Evolutionary conservation across 2,888 invertebrate genomes (phyloP).

Genomic region (Frankliniella fusca): DNA sequence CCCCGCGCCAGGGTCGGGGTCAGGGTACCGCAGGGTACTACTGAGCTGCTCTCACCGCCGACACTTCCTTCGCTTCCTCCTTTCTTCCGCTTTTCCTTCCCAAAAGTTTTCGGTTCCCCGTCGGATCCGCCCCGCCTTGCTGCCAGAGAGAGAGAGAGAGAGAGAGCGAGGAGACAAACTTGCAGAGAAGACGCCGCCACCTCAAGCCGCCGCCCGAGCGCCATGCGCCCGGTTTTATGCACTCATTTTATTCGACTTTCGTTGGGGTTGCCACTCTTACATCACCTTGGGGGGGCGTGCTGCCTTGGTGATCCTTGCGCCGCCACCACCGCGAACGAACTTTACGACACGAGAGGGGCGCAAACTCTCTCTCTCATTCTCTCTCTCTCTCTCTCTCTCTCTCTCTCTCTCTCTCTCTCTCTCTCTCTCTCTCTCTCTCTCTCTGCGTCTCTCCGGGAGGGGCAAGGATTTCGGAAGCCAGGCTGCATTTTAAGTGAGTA

Average conservation of each 20-base stretch:
- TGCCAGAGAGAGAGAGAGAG: background rate
- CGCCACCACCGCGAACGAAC: background rate
- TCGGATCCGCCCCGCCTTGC: too few relatives aligned
- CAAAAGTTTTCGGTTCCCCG: background rate
- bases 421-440: background rate
- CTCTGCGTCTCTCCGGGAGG: background rate
- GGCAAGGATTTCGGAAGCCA: too few relatives aligned
- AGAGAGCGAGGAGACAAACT: background rate
- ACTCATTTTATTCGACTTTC: too few relatives aligned
- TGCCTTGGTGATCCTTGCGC: background rate
- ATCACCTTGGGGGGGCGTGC: background rate
- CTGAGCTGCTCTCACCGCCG: too few relatives aligned
- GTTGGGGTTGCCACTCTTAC: background rate
- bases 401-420: background rate
- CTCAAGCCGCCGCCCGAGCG: too few relatives aligned
- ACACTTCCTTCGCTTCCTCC: background rate
- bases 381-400: too few relatives aligned
- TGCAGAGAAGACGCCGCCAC: background rate
- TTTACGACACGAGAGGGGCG: too few relatives aligned
- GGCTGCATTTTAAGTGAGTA: too few relatives aligned
- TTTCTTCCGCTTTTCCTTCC: background rate
- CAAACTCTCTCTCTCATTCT: too few relatives aligned
- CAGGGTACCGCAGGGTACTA: too few relatives aligned
- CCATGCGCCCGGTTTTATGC: too few relatives aligned
- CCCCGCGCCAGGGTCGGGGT: too few relatives aligned